Evolutionary conservation across 2,113 vertebrate species (phyloP).

Genomic region (Peromyscus maniculatus): DNA sequence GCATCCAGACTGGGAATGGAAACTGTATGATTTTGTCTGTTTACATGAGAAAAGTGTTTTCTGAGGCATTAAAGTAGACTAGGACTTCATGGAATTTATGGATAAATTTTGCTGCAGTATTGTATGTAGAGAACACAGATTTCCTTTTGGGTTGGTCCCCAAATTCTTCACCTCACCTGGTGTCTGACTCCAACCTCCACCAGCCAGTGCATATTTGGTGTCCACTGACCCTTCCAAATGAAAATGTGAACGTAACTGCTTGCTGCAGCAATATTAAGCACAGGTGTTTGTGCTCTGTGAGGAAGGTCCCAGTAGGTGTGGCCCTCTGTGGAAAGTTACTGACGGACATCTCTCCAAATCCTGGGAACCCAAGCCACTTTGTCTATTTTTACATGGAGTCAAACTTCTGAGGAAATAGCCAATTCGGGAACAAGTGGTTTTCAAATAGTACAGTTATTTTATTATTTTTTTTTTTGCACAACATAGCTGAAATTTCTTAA

Average conservation of each 20-base stretch:
- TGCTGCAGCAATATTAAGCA: conserved; percentile 34
- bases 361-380: not conserved
- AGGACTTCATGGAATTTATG: not conserved
- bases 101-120: not conserved
- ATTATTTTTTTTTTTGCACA: not conserved
- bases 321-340: conserved; percentile 48
- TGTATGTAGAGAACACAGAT: not conserved
- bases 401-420: conserved; percentile 48
- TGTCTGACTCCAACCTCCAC: not conserved
- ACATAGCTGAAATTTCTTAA: not conserved
- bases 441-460: not conserved
- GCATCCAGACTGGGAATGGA: conserved; percentile 38
- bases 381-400: conserved; percentile 53
- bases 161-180: not conserved
- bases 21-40: not conserved
- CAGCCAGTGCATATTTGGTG: not conserved
- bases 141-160: not conserved
- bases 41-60: conserved; percentile 2
- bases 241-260: not conserved
- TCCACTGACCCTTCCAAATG: not conserved
- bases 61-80: conserved; percentile 21
- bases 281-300: conserved; percentile 32
- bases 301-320: conserved; percentile 8
- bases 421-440: conserved; percentile 22
- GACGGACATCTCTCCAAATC: conserved; percentile 11